These are phyloP conservation scores for Hermaeophaga mercurialis DNA, from an alignment of 2,888 invertebrate genomes.

Conservation along the genomic window DNA sequence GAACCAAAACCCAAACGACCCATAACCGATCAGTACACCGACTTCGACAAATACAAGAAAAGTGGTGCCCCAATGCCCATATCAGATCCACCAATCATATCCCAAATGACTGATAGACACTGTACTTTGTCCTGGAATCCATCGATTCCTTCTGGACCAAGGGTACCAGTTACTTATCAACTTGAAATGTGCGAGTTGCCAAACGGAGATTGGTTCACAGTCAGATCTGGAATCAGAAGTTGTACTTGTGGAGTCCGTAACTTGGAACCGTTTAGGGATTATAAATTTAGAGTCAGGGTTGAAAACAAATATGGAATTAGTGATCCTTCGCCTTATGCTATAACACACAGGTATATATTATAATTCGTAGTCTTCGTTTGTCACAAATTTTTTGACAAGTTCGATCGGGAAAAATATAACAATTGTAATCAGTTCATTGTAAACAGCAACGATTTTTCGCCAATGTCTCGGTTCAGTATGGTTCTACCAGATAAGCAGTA, in stretches of 20 bases:
- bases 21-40: slow-evolving; percentile 78
- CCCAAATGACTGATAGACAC: slow-evolving; percentile 87
- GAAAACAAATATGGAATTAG: slow-evolving; percentile 96
- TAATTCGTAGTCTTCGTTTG: too few relatives aligned
- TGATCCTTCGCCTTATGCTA: slow-evolving; percentile 92
- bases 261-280: slow-evolving; percentile 91
- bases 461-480: too few relatives aligned
- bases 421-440: too few relatives aligned
- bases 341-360: slow-evolving; percentile 67
- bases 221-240: slow-evolving; percentile 82
- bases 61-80: slow-evolving; percentile 86
- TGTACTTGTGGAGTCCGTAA: slow-evolving; percentile 89
- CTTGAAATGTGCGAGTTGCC: slow-evolving; percentile 94
- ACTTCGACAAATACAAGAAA: slow-evolving; percentile 81
- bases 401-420: too few relatives aligned
- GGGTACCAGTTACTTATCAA: slow-evolving; percentile 91
- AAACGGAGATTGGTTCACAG: slow-evolving; percentile 91
- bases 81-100: slow-evolving; percentile 89
- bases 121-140: slow-evolving; percentile 94
- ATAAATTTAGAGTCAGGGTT: slow-evolving; percentile 92
- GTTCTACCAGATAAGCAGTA: too few relatives aligned
- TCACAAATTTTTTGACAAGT: too few relatives aligned
- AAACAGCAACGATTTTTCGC: too few relatives aligned
- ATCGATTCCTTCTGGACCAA: slow-evolving; percentile 84
- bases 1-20: slow-evolving; percentile 71